Conservation (phyloP, 1,140 invertebrate genomes). For the Chironomus striatipennis region DNA sequence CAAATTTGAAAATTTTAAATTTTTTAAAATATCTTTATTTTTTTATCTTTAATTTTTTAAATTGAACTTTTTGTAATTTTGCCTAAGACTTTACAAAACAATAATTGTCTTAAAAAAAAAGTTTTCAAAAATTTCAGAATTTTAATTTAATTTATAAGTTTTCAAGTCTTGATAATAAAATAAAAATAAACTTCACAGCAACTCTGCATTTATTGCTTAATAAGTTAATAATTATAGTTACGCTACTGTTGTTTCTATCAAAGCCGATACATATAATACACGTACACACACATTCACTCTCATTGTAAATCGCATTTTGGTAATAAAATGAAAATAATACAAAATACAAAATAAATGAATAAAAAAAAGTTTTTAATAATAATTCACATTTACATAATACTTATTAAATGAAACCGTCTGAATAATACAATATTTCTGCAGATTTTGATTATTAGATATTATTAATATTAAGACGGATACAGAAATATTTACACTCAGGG, state of each 20-base stretch:
- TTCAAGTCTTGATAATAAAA: no score
- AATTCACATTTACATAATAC: background rate
- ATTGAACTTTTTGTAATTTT: no score
- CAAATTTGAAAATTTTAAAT: no score
- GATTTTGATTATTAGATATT: background rate
- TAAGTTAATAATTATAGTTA: constrained; percentile 21
- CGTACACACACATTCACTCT: background rate
- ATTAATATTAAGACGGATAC: background rate
- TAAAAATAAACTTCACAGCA: no score
- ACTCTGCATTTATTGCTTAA: background rate
- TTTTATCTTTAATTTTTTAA: no score
- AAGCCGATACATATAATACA: background rate
- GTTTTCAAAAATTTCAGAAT: no score
- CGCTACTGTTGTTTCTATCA: background rate
- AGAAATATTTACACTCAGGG: no score
- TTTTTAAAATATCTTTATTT: no score
- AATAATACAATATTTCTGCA: background rate
- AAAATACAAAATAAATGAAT: background rate
- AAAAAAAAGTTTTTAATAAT: constrained; percentile 14
- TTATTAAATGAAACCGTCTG: background rate
- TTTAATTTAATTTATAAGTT: no score
- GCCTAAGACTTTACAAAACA: no score
- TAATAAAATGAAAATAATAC: background rate
- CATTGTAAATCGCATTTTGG: background rate
- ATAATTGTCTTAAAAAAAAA: no score